phyloP scores from a whole-genome alignment of 2,888 invertebrate species.

The Apamea sordens region DNA sequence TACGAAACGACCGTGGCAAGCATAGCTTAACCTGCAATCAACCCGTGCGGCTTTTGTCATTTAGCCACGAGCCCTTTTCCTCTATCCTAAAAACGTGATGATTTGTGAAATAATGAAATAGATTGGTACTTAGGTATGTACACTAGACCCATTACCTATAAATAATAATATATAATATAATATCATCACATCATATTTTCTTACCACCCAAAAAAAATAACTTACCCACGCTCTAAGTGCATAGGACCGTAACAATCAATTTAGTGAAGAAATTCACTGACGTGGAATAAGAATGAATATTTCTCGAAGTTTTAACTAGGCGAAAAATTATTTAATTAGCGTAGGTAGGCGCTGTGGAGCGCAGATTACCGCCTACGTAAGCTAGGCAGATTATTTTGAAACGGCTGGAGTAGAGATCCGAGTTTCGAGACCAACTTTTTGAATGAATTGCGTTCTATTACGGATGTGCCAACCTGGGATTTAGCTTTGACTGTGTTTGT shows the following conservation, averaged over 20 bases:
- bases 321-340: slow-evolving; percentile 42
- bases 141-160: too few species aligned
- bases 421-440: slow-evolving; percentile 36
- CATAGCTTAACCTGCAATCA: too few species aligned
- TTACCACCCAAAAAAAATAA: neutral
- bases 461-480: slow-evolving; percentile 3
- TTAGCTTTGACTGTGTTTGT: neutral
- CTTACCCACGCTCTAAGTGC: slow-evolving; percentile 8
- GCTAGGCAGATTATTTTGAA: slow-evolving; percentile 39
- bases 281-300: slow-evolving; percentile 9
- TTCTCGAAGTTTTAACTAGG: slow-evolving; percentile 43
- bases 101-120: too few species aligned
- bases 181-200: too few species aligned
- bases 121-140: too few species aligned
- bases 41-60: too few species aligned
- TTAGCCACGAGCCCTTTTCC: too few species aligned
- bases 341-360: slow-evolving; percentile 41
- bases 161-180: too few species aligned
- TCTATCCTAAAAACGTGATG: too few species aligned
- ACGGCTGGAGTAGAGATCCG: slow-evolving; percentile 1
- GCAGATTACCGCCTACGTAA: slow-evolving; percentile 55
- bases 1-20: too few species aligned
- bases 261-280: slow-evolving; percentile 20
- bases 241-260: neutral
- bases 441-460: slow-evolving; percentile 21